Conservation (phyloP, 2,113 vertebrate genomes). For the Melanerpes formicivorus region DNA sequence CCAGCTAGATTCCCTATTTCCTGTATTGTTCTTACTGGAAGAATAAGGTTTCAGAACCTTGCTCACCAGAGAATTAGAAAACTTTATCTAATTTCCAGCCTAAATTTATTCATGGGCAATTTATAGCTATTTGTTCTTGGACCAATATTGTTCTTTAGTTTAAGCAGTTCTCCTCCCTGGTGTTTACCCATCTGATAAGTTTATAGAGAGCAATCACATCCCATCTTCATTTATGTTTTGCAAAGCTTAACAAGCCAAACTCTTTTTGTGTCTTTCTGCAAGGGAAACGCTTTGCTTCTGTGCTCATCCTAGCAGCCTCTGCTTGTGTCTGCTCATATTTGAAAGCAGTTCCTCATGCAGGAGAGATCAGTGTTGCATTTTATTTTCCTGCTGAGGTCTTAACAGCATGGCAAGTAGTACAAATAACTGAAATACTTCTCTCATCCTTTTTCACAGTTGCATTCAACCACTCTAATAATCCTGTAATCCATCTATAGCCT, state of each 20-base stretch:
- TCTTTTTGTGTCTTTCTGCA: neutral
- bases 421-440: neutral
- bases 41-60: slow-evolving; percentile 2
- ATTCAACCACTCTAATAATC: neutral
- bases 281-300: neutral
- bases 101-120: slow-evolving; percentile 61
- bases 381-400: neutral
- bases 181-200: slow-evolving; percentile 44
- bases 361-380: neutral
- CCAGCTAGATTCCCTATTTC: neutral
- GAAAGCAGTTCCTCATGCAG: neutral
- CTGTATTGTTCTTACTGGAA: slow-evolving; percentile 30
- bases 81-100: slow-evolving; percentile 56
- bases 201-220: slow-evolving; percentile 51
- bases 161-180: slow-evolving; percentile 44
- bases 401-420: neutral
- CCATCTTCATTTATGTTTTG: neutral
- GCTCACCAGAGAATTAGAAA: slow-evolving; percentile 42
- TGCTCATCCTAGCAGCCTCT: neutral
- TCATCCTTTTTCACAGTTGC: neutral
- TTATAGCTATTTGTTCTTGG: slow-evolving; percentile 51
- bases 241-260: slow-evolving; percentile 45
- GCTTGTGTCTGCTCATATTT: neutral
- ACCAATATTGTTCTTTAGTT: slow-evolving; percentile 38
- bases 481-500: neutral